Percentiles rank a stretch among this genome's conserved stretches.
Evolutionary conservation across 2,113 vertebrate genomes (phyloP).

Genomic region (Mesembrinibis cayennensis): DNA sequence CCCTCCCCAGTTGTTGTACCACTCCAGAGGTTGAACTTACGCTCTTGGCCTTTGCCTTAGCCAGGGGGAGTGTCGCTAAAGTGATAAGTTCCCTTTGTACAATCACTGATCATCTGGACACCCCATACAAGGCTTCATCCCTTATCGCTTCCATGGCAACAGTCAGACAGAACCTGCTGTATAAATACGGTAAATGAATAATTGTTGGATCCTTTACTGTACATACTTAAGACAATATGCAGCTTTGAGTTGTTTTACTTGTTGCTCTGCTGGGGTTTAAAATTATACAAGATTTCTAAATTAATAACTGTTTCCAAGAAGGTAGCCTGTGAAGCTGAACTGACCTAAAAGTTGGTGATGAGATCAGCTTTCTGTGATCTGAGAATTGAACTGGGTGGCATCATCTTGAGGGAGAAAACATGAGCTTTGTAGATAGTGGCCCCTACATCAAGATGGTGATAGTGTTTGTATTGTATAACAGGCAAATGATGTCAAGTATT

Average conservation of each 20-base stretch:
- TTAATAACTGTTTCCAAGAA: not conserved
- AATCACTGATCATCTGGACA: conserved; percentile 83
- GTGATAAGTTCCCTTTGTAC: conserved; percentile 88
- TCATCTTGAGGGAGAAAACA: not conserved
- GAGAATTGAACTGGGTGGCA: not conserved
- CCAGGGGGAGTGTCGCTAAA: conserved; percentile 92
- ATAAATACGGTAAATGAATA: conserved; percentile 86
- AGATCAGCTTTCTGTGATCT: not conserved
- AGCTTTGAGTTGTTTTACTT: not conserved
- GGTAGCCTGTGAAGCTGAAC: not conserved
- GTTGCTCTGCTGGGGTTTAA: not conserved
- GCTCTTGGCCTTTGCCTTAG: conserved; percentile 92
- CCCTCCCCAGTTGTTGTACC: conserved; percentile 81
- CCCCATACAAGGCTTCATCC: conserved; percentile 83
- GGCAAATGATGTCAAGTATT: not conserved
- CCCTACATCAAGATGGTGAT: not conserved
- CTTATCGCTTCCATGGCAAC: conserved; percentile 91
- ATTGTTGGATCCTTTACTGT: not conserved
- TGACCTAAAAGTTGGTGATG: not conserved
- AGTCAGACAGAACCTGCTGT: conserved; percentile 88
- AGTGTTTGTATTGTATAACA: not conserved
- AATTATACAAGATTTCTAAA: not conserved
- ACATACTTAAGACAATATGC: not conserved
- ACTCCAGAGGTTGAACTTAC: conserved; percentile 92
- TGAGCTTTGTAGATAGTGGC: not conserved